Percentiles rank a stretch among this genome's conserved stretches.
phyloP scores from a whole-genome alignment of 2,113 vertebrate genomes.

The Aegithalos caudatus region DNA sequence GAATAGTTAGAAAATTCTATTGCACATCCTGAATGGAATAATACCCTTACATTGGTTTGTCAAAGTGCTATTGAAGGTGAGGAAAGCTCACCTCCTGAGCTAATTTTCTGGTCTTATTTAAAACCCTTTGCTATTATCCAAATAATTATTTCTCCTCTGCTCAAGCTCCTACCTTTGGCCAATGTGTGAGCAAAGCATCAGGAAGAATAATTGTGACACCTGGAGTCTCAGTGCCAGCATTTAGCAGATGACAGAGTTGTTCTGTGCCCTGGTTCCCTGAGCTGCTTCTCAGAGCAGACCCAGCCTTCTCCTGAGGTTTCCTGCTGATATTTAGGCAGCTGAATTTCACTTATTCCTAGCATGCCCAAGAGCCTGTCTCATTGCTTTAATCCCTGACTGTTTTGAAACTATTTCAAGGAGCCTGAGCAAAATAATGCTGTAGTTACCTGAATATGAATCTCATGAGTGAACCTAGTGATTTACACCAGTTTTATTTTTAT shows the following conservation, averaged over 20 bases:
- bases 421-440: neutral
- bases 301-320: neutral
- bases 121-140: neutral
- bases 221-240: neutral
- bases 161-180: neutral
- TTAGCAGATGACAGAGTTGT: neutral
- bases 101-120: neutral
- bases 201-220: neutral
- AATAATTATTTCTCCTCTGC: neutral
- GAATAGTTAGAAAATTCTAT: neutral
- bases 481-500: neutral
- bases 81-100: neutral
- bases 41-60: neutral
- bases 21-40: neutral
- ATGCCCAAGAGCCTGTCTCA: neutral
- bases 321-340: neutral
- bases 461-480: neutral
- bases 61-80: neutral
- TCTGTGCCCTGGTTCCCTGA: neutral
- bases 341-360: neutral
- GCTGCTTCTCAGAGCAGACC: neutral
- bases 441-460: neutral
- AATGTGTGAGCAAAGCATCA: neutral
- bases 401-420: neutral
- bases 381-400: neutral